These are phyloP conservation scores for Myiozetetes cayanensis DNA, from an alignment of 2,113 vertebrate genomes.

Conservation along the genomic window DNA sequence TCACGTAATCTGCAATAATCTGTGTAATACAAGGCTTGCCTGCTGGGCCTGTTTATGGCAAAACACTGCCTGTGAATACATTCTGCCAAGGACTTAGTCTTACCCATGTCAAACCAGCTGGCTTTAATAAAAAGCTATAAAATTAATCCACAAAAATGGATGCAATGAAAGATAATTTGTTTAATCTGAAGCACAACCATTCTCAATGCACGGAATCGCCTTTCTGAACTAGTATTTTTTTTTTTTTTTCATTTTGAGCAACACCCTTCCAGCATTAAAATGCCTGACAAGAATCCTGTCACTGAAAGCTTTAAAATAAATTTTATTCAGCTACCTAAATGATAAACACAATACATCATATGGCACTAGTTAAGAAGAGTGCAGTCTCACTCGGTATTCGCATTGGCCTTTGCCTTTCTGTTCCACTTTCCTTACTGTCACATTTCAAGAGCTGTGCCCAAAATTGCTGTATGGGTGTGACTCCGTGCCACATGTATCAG, in stretches of 20 bases:
- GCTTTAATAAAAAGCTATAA: constrained; percentile 40
- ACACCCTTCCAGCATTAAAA: neutral
- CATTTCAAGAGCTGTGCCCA: neutral
- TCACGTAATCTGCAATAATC: neutral
- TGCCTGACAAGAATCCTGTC: neutral
- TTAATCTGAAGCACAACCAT: neutral
- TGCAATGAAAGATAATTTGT: constrained; percentile 16
- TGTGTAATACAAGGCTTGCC: neutral
- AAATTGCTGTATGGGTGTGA: neutral
- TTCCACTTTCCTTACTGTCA: neutral
- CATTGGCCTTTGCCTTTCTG: neutral
- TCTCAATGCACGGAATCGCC: neutral
- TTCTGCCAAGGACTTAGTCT: neutral
- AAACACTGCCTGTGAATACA: neutral
- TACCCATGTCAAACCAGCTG: neutral
- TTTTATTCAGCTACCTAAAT: neutral
- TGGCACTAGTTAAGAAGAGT: neutral
- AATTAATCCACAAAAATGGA: constrained; percentile 38
- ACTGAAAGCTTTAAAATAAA: neutral
- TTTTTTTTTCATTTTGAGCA: neutral
- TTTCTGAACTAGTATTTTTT: neutral
- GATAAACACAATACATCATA: neutral
- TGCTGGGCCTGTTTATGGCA: constrained; percentile 4
- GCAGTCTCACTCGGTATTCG: neutral
- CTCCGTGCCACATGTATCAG: neutral